Evolutionary conservation across 2,797 vertebrate genomes (phyloP), one percentile per base, ranked within the genome.

Genomic region (Pangasius mekongensis): DNA sequence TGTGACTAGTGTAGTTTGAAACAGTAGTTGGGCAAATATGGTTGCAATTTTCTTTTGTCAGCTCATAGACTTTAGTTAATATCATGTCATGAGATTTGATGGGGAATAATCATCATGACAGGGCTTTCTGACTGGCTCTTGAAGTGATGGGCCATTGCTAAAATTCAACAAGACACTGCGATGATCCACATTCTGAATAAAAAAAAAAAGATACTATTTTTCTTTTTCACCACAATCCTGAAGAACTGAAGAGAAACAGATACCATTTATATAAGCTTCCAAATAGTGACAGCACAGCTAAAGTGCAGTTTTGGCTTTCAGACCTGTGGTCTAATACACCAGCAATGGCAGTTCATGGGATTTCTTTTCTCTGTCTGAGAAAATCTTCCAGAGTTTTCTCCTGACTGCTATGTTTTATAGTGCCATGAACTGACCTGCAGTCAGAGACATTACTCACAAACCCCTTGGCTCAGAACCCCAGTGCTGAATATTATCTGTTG

Each of bases 221-320:
- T 43, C 84, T 86, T 83, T 84, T 89, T 84, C 91, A 82, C 64
- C 88, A 91, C 85, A 90, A 88, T 87, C 87, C 78, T 84, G 88
- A 84, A 77, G 54, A 90, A 89, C 91, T 95, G 94, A 95, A 92
- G 93, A 95, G 94, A 94, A 95, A 92, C 94, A 95, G 95, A 95
- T 93, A 93, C 91, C 82, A 9, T 88, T 87, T 8, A 89, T 20
- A 58, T 36, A 87, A 90, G 87, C 30, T 92, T 93, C 94, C 93
- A 93, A 94, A 94, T 92, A 93, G 93, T 93, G 92, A 94, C 92
- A 93, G 92, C 82, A 47, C 91, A 87, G 92, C 93, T 91, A 94
- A 95, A 95, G 94, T 94, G 94, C 94, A 94, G 90, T 94, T 93
- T 94, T 95, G 94, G 95, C 94, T 92, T 92, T 93, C 88, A 92